These are phyloP conservation scores for Thunnus albacares DNA, from an alignment of 2,797 vertebrate genomes.

Conservation along the genomic window DNA sequence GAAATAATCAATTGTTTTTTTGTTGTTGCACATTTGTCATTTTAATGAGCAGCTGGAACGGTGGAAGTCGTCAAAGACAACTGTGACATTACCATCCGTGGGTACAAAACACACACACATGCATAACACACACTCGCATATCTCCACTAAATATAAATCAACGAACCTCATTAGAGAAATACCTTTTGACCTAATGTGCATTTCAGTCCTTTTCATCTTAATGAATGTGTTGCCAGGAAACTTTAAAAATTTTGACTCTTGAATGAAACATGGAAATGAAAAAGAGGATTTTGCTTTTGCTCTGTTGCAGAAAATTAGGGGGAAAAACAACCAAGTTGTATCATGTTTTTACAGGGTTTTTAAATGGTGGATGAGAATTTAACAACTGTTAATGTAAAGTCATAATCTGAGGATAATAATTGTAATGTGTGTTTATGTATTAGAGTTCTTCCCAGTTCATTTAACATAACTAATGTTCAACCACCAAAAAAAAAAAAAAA, in stretches of 20 bases:
- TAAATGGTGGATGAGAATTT: background rate
- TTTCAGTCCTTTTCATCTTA: conserved; percentile 44
- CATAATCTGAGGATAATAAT: conserved; percentile 3
- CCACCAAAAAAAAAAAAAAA: too few species aligned
- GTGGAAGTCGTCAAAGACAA: conserved; percentile 50
- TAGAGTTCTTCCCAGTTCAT: background rate
- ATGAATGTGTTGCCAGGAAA: conserved; percentile 55
- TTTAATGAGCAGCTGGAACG: conserved; percentile 66
- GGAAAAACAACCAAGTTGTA: background rate
- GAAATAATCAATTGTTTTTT: conserved; percentile 57
- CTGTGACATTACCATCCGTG: background rate
- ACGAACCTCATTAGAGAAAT: conserved; percentile 60
- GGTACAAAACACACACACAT: conserved; percentile 3
- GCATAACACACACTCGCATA: background rate
- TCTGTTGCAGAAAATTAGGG: background rate
- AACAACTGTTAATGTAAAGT: background rate
- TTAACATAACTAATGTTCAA: background rate
- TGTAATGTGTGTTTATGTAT: background rate
- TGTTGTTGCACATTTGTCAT: conserved; percentile 62
- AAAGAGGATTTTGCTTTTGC: background rate
- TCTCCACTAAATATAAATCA: conserved; percentile 24
- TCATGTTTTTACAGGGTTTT: too few species aligned
- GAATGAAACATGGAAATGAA: conserved; percentile 9
- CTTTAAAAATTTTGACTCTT: conserved; percentile 5
- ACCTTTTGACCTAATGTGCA: conserved; percentile 52